These are phyloP conservation scores for Aphrophora alni DNA, from an alignment of 2,888 invertebrate species.

Conservation along the genomic window DNA sequence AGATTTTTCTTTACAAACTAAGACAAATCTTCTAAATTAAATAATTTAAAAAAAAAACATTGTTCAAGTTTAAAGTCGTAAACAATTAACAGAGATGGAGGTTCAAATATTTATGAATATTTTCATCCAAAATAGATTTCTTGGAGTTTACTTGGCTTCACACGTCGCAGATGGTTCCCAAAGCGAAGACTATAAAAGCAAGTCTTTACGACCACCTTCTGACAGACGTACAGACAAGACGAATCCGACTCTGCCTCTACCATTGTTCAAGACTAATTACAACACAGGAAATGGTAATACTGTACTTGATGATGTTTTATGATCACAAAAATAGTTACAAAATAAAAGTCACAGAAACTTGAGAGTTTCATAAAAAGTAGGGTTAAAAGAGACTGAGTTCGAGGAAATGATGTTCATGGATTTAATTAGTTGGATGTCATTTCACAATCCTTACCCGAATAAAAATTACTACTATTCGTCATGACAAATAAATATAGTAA, in stretches of 20 bases:
- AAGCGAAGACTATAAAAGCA: background rate
- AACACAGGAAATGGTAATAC: background rate
- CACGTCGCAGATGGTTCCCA: constrained; percentile 9
- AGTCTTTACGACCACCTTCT: background rate
- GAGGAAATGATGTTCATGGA: too few species aligned
- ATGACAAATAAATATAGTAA: too few species aligned
- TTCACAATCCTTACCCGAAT: too few species aligned
- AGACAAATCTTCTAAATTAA: too few species aligned
- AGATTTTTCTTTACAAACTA: too few species aligned
- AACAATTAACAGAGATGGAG: background rate
- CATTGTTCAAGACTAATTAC: background rate
- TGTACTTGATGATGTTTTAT: background rate
- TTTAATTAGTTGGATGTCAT: too few species aligned
- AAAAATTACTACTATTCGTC: too few species aligned
- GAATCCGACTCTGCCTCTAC: background rate
- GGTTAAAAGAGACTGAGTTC: too few species aligned
- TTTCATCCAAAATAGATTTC: background rate
- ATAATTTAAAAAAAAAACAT: too few species aligned
- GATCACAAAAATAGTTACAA: background rate
- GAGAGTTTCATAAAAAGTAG: too few species aligned
- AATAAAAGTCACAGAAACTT: background rate
- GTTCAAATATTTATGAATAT: background rate
- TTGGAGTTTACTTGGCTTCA: background rate
- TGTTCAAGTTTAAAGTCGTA: background rate
- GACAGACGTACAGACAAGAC: constrained; percentile 1